These are phyloP conservation scores for Taeniopygia guttata DNA, from an alignment of 2,797 vertebrate species.

Conservation along the genomic window DNA sequence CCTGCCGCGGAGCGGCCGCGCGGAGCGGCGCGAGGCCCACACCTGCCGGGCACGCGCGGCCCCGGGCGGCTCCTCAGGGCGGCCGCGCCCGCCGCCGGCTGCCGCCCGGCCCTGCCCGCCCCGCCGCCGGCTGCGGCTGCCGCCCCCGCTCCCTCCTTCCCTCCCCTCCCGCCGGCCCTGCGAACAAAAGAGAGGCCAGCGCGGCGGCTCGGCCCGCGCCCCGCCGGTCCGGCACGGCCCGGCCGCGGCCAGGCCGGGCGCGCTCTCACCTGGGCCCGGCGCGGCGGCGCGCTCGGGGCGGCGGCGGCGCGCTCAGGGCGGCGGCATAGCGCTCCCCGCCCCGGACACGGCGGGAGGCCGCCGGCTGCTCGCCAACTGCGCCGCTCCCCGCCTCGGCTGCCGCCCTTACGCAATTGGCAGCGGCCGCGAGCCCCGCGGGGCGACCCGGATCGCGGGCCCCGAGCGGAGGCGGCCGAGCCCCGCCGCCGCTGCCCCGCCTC, in stretches of 20 bases:
- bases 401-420: constrained; percentile 9
- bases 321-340: constrained; percentile 5
- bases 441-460: constrained; percentile 22
- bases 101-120: not conserved
- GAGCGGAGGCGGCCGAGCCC: not conserved
- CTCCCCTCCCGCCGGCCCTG: not conserved
- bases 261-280: constrained; percentile 12
- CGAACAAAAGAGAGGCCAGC: not conserved
- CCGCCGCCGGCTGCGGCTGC: not conserved
- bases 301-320: constrained; percentile 5
- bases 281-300: not conserved
- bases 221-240: not conserved
- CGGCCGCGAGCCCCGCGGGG: not conserved
- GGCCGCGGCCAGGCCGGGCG: not conserved
- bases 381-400: constrained; percentile 13
- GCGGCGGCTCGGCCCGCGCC: not conserved
- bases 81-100: not conserved
- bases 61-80: not conserved
- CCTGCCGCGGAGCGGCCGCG: no score
- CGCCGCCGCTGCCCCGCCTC: not conserved
- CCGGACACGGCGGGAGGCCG: not conserved
- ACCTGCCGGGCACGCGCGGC: not conserved
- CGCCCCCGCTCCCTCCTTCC: not conserved
- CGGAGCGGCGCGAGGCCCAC: not conserved
- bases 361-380: not conserved